These are phyloP conservation scores for Hybos culiciformis DNA, from an alignment of 2,888 invertebrate species.

Conservation along the genomic window DNA sequence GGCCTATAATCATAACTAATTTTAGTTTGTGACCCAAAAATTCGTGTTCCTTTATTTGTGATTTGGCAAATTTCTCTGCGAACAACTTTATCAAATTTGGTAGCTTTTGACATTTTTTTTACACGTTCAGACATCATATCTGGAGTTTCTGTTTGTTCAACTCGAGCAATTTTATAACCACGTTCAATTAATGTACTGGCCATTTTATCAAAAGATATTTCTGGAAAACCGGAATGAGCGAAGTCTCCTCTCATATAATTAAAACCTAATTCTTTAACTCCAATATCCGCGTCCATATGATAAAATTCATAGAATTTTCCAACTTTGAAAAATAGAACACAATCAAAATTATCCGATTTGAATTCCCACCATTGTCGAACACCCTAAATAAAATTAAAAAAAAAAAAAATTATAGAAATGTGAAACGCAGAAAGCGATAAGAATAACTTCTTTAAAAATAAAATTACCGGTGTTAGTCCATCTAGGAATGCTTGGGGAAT, in stretches of 20 bases:
- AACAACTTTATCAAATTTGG: constrained; percentile 84
- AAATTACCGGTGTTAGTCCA: constrained; percentile 66
- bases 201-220: constrained; percentile 85
- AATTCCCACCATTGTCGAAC: constrained; percentile 96
- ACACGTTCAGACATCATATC: constrained; percentile 80
- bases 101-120: constrained; percentile 43
- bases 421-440: too few relatives aligned
- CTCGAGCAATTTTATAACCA: constrained; percentile 76
- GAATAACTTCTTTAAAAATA: too few relatives aligned
- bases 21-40: constrained; percentile 70
- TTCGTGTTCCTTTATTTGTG: constrained; percentile 69
- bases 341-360: constrained; percentile 77
- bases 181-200: constrained; percentile 75
- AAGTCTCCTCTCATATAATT: constrained; percentile 93
- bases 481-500: constrained; percentile 71
- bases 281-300: constrained; percentile 94
- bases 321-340: constrained; percentile 94
- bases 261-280: constrained; percentile 80
- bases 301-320: constrained; percentile 99
- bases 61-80: constrained; percentile 89
- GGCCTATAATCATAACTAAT: constrained; percentile 52
- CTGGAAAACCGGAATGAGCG: constrained; percentile 97
- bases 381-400: constrained; percentile 41
- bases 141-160: constrained; percentile 97
- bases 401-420: neutral